Percentiles rank a stretch among this genome's conserved stretches.
Evolutionary conservation across 2,113 vertebrate genomes (phyloP).

Genomic region (Sylvietta virens): DNA sequence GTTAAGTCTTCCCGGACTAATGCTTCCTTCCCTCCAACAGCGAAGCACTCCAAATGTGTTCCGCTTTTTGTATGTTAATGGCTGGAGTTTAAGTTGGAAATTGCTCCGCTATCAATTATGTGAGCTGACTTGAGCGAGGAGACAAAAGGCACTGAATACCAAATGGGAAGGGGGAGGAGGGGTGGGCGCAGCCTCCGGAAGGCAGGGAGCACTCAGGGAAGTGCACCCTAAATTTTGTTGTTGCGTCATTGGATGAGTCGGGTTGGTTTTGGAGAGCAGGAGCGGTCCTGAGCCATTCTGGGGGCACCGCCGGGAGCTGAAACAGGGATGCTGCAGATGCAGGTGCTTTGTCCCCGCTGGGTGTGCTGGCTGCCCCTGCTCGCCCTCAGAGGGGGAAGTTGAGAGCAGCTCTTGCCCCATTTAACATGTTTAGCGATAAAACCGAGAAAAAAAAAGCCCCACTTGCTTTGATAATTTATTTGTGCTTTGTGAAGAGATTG

Average conservation of each 20-base stretch:
- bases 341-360: background rate
- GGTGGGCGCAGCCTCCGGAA: background rate
- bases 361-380: background rate
- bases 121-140: background rate
- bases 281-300: background rate
- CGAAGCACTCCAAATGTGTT: background rate
- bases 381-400: background rate
- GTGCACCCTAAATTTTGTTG: background rate
- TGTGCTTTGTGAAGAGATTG: background rate
- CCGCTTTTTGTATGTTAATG: slow-evolving; percentile 12
- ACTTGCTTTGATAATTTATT: background rate
- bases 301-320: background rate
- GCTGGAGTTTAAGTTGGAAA: slow-evolving; percentile 13
- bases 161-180: background rate
- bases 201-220: background rate
- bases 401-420: background rate
- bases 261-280: background rate
- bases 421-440: background rate
- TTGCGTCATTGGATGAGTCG: background rate
- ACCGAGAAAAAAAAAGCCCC: background rate
- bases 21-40: background rate
- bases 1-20: background rate
- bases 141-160: slow-evolving; percentile 24
- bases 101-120: background rate
- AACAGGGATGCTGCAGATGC: background rate